These are phyloP conservation scores for Ephialtes manifestator DNA, from an alignment of 2,888 invertebrate genomes.

Conservation along the genomic window DNA sequence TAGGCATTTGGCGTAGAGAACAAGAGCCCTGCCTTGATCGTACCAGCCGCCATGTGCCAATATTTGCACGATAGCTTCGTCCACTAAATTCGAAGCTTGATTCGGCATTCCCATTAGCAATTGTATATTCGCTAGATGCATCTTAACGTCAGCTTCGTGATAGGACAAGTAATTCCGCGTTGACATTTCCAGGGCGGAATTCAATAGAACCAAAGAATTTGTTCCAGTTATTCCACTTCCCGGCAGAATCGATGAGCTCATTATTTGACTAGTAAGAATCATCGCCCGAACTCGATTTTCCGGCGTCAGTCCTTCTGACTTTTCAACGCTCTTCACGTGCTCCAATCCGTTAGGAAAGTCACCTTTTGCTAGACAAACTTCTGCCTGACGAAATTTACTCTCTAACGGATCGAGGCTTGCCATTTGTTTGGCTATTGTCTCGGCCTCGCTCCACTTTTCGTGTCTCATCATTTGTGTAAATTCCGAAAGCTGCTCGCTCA, in stretches of 20 bases:
- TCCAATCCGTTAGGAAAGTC: constrained; percentile 83
- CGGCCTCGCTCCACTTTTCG: constrained; percentile 87
- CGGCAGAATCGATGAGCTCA: constrained; percentile 87
- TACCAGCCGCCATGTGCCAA: constrained; percentile 94
- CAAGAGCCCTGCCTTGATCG: constrained; percentile 92
- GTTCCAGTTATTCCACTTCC: constrained; percentile 87
- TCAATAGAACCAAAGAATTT: constrained; percentile 87
- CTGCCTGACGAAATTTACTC: constrained; percentile 85
- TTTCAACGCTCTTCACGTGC: constrained; percentile 77
- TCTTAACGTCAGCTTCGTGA: constrained; percentile 91
- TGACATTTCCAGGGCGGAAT: constrained; percentile 92
- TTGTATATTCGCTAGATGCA: constrained; percentile 93
- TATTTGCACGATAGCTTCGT: constrained; percentile 90
- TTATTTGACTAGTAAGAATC: constrained; percentile 90
- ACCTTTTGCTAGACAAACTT: constrained; percentile 84
- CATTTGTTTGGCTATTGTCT: constrained; percentile 86
- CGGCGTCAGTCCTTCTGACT: constrained; percentile 75
- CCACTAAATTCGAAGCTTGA: constrained; percentile 91
- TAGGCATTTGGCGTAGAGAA: constrained; percentile 93
- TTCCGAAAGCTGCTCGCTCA: constrained; percentile 88
- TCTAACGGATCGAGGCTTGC: constrained; percentile 86
- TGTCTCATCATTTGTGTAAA: constrained; percentile 86
- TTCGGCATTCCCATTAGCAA: constrained; percentile 92
- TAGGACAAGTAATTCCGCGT: constrained; percentile 92
- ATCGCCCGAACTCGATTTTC: constrained; percentile 89